phyloP scores from a whole-genome alignment of 2,888 invertebrate species.

The Dicycla oo region DNA sequence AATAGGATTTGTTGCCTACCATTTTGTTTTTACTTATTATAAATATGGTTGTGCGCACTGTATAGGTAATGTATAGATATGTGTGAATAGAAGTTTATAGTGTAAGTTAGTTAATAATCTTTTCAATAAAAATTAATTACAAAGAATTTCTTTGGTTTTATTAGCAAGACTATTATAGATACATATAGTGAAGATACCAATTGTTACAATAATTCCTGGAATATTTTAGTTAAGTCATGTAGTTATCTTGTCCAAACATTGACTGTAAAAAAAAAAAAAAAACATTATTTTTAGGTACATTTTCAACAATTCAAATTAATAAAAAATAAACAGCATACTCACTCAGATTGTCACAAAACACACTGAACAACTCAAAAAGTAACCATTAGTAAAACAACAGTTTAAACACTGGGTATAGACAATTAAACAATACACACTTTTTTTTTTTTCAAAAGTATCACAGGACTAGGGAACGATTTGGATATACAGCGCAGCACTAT shows the following conservation, averaged over 20 bases:
- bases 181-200: constrained; percentile 45
- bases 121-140: constrained; percentile 69
- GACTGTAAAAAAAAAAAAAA: constrained; percentile 83
- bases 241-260: constrained; percentile 87
- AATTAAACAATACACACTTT: constrained; percentile 48
- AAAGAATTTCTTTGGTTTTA: constrained; percentile 47
- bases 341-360: constrained; percentile 49
- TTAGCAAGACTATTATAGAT: constrained; percentile 19
- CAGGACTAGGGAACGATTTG: constrained; percentile 30
- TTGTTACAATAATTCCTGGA: constrained; percentile 52
- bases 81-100: constrained; percentile 71
- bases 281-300: not conserved
- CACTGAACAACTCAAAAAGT: constrained; percentile 52
- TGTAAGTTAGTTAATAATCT: constrained; percentile 76
- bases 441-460: constrained; percentile 23
- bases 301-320: not conserved
- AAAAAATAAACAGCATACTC: constrained; percentile 46
- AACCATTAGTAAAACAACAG: constrained; percentile 54
- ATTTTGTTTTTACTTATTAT: constrained; percentile 58
- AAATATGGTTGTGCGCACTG: constrained; percentile 78
- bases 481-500: constrained; percentile 45
- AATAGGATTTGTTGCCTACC: constrained; percentile 69
- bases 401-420: constrained; percentile 48
- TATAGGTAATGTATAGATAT: constrained; percentile 72
- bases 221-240: constrained; percentile 70